Evolutionary conservation across 2,113 vertebrate genomes (phyloP), one percentile per base, ranked within the genome.

Genomic region (Rostratula benghalensis): DNA sequence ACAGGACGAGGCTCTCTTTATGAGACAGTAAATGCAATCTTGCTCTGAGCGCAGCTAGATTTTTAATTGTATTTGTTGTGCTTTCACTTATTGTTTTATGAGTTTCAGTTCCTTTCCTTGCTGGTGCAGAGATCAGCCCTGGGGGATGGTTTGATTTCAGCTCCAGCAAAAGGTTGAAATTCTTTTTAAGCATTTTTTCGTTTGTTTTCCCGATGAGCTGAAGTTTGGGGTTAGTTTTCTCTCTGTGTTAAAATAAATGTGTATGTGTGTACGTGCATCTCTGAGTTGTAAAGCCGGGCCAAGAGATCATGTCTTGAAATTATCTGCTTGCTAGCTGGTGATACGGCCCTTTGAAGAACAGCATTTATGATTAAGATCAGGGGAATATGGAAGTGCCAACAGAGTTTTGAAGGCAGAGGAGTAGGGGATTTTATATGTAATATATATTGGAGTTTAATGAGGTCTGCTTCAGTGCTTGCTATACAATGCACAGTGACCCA

Each of bases 51-150:
- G 67, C 30, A 76, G 96, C 93, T 96, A 94, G 94, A 71, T 94
- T 98, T 98, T 98, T 98, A 97, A 98, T 98, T 98, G 97, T 97
- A 96, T 97, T 98, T 97, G 95, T 97, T 97, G 96, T 88, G 91
- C 92, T 95, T 97, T 96, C 20, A 17, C 95, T 97, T 95, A 97
- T n/a, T 82, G 31, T 94, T 97, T 98, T 96, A 97, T 97, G 97
- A 98, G 95, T 97, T 98, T 97, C 88, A 84, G 76, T 96, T 97
- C 90, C 83, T 48, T 73, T 93, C 89, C 90, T 93, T 96, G 95
- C 91, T 92, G 92, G 87, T 93, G 95, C 48, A 71, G 88, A 92
- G 93, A 96, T 92, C 94, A 95, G 31, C n/a, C 94, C 64, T 53
- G 80, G 71, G 97, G 95, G 89, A 94, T 83, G 91, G 79, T 93